Evolutionary conservation across 1,140 invertebrate genomes (phyloP).

Genomic region (Pemphigus obesinymphae): DNA sequence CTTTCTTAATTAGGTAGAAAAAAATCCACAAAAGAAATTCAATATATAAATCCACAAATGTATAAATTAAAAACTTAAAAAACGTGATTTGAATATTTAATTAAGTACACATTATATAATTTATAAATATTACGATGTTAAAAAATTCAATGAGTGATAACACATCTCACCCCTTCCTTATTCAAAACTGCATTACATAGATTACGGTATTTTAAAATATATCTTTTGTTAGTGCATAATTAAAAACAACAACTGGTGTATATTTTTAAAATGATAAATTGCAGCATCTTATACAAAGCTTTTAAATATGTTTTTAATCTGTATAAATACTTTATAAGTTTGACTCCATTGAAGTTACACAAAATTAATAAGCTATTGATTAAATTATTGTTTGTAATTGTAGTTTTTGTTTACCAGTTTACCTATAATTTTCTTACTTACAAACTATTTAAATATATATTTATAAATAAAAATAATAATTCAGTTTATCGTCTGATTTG

Average conservation of each 20-base stretch:
- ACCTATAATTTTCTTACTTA: background rate
- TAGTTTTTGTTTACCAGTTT: background rate
- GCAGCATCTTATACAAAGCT: no score
- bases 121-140: no score
- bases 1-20: no score
- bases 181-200: no score
- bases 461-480: no score
- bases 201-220: background rate
- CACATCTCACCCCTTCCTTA: no score
- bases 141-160: no score
- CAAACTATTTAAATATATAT: background rate
- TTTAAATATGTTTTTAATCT: background rate
- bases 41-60: no score
- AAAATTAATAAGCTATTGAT: conserved; percentile 1
- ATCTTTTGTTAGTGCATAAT: background rate
- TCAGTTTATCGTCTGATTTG: background rate
- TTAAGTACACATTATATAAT: no score
- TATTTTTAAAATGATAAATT: background rate
- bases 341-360: background rate
- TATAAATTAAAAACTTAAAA: no score
- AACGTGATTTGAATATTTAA: no score
- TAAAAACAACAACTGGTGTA: background rate
- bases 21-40: no score
- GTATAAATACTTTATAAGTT: background rate
- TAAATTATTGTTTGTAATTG: background rate